A percentile compares a stretch with the other conserved stretches of the same genome.
phyloP scores from a whole-genome alignment of 2,797 vertebrate genomes.

The Numenius phaeopus region DNA sequence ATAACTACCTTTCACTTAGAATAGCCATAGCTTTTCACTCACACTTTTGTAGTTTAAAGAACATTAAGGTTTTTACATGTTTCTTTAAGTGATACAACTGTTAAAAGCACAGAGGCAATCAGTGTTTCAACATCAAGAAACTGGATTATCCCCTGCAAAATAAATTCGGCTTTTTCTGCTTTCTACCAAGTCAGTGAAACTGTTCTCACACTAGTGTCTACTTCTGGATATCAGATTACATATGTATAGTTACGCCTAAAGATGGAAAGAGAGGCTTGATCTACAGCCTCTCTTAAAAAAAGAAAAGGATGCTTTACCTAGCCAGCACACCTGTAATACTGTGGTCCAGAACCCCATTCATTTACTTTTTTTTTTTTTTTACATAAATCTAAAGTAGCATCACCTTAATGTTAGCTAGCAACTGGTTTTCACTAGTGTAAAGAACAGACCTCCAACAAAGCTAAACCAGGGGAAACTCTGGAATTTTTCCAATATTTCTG shows the following conservation, averaged over 20 bases:
- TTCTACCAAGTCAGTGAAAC: neutral
- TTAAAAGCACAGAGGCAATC: neutral
- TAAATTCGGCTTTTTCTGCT: neutral
- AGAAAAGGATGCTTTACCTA: neutral
- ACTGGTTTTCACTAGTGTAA: neutral
- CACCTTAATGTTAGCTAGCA: neutral
- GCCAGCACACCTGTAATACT: neutral
- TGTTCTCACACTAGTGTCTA: neutral
- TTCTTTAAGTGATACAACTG: neutral
- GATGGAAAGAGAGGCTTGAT: neutral
- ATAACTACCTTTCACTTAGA: neutral
- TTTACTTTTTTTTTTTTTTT: neutral
- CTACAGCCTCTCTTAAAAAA: neutral
- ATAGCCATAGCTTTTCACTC: neutral
- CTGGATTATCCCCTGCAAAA: neutral
- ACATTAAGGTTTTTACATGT: neutral
- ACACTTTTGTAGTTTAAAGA: neutral
- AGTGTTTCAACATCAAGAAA: neutral
- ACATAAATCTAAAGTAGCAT: neutral
- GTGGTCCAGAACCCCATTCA: neutral
- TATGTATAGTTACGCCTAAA: fast-evolving
- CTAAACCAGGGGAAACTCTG: neutral
- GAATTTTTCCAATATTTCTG: neutral
- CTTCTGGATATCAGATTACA: neutral
- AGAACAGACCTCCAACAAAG: neutral